Conservation (phyloP, 2,888 invertebrate species). For the Ochlodes sylvanus region DNA sequence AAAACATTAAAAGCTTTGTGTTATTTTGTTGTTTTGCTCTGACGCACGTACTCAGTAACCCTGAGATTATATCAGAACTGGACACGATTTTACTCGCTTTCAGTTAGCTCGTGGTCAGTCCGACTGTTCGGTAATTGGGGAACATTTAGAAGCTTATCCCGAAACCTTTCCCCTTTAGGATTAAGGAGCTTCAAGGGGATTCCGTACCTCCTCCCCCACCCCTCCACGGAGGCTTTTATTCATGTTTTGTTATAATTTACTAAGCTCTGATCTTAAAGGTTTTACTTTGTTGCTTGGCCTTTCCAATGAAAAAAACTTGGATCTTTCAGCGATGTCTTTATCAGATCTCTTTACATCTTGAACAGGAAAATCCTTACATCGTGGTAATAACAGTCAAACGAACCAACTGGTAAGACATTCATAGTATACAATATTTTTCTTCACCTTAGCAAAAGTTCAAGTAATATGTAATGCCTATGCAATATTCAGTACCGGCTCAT, state of each 20-base stretch:
- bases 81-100: background rate
- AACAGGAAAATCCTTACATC: too few relatives aligned
- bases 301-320: background rate
- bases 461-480: too few relatives aligned
- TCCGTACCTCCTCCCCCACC: background rate
- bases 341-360: too few relatives aligned
- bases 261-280: background rate
- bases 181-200: constrained; percentile 25
- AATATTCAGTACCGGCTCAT: too few relatives aligned
- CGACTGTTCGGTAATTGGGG: background rate
- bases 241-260: constrained; percentile 13
- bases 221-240: constrained; percentile 6
- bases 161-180: constrained; percentile 25
- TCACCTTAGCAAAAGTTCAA: too few relatives aligned
- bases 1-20: too few relatives aligned
- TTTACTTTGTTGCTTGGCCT: constrained; percentile 2
- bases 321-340: background rate
- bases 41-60: too few relatives aligned
- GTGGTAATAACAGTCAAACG: too few relatives aligned
- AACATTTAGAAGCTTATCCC: constrained; percentile 16
- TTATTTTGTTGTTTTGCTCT: too few relatives aligned
- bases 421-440: too few relatives aligned
- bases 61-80: too few relatives aligned
- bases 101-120: background rate
- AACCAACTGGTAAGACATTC: too few relatives aligned